Percentiles rank a stretch among this genome's conserved stretches.
These are phyloP conservation scores for Catotricha subobsoleta DNA, from an alignment of 2,888 invertebrate genomes.

Conservation along the genomic window DNA sequence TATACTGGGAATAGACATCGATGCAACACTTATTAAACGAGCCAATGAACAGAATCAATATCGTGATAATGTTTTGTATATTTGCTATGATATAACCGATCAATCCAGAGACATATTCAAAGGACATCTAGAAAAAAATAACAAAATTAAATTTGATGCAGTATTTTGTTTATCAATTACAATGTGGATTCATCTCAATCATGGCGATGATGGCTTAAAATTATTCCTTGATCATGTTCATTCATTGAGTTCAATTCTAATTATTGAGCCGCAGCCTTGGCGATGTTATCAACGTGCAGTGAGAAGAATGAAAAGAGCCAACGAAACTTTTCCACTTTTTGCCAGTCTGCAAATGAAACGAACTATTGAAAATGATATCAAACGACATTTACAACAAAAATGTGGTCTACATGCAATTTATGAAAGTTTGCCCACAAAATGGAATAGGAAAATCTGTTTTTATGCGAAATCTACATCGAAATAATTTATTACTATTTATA, in stretches of 20 bases:
- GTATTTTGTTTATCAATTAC: constrained; percentile 68
- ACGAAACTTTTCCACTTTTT: constrained; percentile 41
- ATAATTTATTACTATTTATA: too few relatives aligned
- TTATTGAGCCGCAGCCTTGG: constrained; percentile 76
- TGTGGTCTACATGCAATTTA: constrained; percentile 34
- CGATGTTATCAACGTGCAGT: constrained; percentile 63
- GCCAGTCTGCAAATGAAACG: constrained; percentile 39
- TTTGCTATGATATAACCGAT: constrained; percentile 41
- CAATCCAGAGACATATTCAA: constrained; percentile 8
- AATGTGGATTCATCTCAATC: constrained; percentile 82
- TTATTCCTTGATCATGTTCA: constrained; percentile 42
- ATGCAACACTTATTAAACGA: constrained; percentile 46
- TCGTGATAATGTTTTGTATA: constrained; percentile 33
- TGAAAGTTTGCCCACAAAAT: constrained; percentile 42
- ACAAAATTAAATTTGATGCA: constrained; percentile 39
- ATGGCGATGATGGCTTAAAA: constrained; percentile 54
- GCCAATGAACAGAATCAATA: constrained; percentile 37
- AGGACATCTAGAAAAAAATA: constrained; percentile 16
- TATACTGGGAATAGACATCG: constrained; percentile 54
- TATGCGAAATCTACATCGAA: too few relatives aligned
- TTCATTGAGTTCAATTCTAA: constrained; percentile 34
- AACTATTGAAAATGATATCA: constrained; percentile 42
- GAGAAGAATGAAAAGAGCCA: constrained; percentile 45
- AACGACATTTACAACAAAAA: constrained; percentile 31
- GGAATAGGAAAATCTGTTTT: constrained; percentile 51